phyloP scores from a whole-genome alignment of 2,888 invertebrate species.

The Eubasilissa splendida region DNA sequence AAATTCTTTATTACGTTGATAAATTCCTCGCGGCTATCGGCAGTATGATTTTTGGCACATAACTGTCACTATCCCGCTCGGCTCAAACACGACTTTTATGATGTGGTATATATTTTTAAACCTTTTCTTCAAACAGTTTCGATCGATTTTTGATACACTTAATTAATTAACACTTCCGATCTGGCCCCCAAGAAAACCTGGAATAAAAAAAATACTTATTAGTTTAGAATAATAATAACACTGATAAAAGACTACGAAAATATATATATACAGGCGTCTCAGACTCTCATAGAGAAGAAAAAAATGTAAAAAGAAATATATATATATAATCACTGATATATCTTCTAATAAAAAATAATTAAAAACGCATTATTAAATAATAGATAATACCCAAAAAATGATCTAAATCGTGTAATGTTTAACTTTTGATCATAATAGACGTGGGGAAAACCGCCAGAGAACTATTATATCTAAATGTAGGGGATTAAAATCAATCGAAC shows the following conservation, averaged over 20 bases:
- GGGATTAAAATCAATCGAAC: no score
- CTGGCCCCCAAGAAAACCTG: neutral
- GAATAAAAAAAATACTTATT: slow-evolving; percentile 9
- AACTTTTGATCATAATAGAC: no score
- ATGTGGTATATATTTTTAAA: neutral
- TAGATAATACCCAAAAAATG: neutral
- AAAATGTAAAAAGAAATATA: neutral
- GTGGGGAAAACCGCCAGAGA: no score
- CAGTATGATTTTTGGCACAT: neutral
- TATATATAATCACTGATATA: neutral
- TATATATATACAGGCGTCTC: neutral
- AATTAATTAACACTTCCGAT: neutral
- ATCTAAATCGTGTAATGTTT: no score
- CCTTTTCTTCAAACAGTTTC: neutral
- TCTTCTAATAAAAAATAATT: neutral
- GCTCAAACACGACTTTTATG: slow-evolving; percentile 4
- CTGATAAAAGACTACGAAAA: neutral
- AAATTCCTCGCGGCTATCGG: neutral
- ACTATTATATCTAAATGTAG: no score
- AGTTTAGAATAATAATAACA: neutral
- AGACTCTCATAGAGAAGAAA: neutral
- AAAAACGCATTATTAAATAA: neutral
- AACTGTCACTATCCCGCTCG: neutral
- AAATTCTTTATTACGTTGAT: neutral
- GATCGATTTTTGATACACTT: neutral